Percentiles rank a stretch among this genome's conserved stretches.
phyloP scores from a whole-genome alignment of 2,797 vertebrate genomes.

The Rhynchotus rufescens region DNA sequence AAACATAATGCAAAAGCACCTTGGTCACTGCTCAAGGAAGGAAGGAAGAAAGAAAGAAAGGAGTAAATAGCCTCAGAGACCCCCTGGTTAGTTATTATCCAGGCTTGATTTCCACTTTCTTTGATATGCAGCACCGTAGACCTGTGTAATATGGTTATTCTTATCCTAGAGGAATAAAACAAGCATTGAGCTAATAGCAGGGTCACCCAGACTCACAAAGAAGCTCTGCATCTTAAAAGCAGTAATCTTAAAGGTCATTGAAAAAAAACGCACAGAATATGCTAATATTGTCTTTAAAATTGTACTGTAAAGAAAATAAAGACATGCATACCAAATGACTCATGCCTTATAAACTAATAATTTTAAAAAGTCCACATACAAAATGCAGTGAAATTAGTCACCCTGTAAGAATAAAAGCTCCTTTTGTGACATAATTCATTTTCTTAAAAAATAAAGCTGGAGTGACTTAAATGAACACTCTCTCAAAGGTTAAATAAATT shows the following conservation, averaged over 20 bases:
- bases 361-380: background rate
- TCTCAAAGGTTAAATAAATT: slow-evolving; percentile 82
- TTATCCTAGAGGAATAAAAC: background rate
- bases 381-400: background rate
- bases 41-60: background rate
- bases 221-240: background rate
- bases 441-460: slow-evolving; percentile 47
- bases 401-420: background rate
- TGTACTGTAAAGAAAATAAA: background rate
- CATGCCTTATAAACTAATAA: background rate
- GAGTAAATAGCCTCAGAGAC: background rate
- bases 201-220: background rate
- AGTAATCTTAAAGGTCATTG: background rate
- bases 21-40: background rate
- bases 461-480: slow-evolving; percentile 72
- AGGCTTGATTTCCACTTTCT: background rate
- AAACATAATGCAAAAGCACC: background rate
- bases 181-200: background rate
- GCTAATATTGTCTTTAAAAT: background rate
- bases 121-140: background rate
- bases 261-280: background rate
- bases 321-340: background rate
- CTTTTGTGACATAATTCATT: slow-evolving; percentile 46
- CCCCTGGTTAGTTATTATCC: background rate
- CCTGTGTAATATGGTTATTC: background rate